Evolutionary conservation across 2,797 vertebrate genomes (phyloP), one percentile per base, ranked within the genome.

Genomic region (Cetoscarus ocellatus): DNA sequence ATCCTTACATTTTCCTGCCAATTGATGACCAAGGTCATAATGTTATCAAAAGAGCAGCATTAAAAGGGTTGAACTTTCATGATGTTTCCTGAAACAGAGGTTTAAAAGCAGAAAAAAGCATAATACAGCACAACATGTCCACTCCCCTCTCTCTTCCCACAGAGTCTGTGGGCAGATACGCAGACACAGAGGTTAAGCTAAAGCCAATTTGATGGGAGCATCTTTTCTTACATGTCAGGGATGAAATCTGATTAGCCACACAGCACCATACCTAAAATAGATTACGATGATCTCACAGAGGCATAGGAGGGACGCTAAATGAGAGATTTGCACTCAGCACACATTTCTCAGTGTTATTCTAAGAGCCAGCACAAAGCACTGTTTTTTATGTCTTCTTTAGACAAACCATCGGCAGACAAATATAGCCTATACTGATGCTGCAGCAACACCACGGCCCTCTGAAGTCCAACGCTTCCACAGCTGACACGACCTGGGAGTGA

Each of bases 381-480:
- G 61, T 44, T 67, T 77, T 83, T 36, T 57, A 55, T 79, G 58
- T 50, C 43, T 48, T 52, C 71, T 73, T 85, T 67, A 87, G 80
- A 88, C 84, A 87, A 85, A 82, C 80, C 78, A 76, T 7, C 42
- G 65, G 59, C 51, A 85, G 84, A 87, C 83, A 90, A 90, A 94
- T 90, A 93, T 93, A 94, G 89, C 80, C 66, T 54, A 27, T 56
- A 74, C 85, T 55, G 76, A 60, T 66, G 66, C 82, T 86, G 84
- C 83, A 75, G 73, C 84, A 79, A 75, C 77, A 70, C 78, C 84
- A 62, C 52, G 60, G 83, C 79, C 80, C 83, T 93, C 80, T 91
- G 87, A 93, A 92, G 92, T 94, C 91, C 93, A 92, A 92, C 80
- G 82, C 87, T 91, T 88, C 86, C 85, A 86, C 84, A 84, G 86